Base-by-base conservation (phyloP, 2,888 invertebrate genomes). In the Luperina nickerlii region DNA sequence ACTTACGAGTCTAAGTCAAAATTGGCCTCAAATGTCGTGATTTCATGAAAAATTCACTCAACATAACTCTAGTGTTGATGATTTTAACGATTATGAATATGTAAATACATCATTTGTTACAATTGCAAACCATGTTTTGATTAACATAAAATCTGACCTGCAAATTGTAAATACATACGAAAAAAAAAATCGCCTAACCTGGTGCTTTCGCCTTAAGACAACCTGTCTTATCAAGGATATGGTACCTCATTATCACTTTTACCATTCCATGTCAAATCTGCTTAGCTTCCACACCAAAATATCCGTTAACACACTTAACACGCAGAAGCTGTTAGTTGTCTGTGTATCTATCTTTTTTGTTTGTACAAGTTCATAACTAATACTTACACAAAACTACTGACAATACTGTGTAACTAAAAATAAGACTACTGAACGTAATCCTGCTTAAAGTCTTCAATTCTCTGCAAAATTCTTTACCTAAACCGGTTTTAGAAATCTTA, bases 401-500 rank as follows among this genome's bases (percentile, higher is more conserved):
- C 38, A 66, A 65, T 57, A 63, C 20, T 73, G 7, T 69, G 32
- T 20, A 60, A 57, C 27, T 87, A 66, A n/a, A 27, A 38, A 62
- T 54, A 76, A 72, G 13, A 76, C 69, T 65, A 85, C 60, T 27
- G 57, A 74, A 77, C 54, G n/a, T 18, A 85, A 93, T 90, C 94
- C 92, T 92, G 95, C 95, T 95, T 94, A 95, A 95, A 95, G 95
- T 95, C 95, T 93, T 81, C 57, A 88, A 89, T 82, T 88, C 86
- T 95, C 96, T 96, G 97, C 97, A 97, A 97, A 97, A 96, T 97
- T 96, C 96, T 97, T 96, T 96, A 96, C 94, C 86, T 86, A 78
- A 82, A 74, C 76, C 11, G 27, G 38, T 68, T 76, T 67, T 83
- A 82, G 78, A 81, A 81, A 74, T 62, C 68, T 38, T 74, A 18